Conservation (phyloP, 2,797 vertebrate species). For the Pagetopsis macropterus region DNA sequence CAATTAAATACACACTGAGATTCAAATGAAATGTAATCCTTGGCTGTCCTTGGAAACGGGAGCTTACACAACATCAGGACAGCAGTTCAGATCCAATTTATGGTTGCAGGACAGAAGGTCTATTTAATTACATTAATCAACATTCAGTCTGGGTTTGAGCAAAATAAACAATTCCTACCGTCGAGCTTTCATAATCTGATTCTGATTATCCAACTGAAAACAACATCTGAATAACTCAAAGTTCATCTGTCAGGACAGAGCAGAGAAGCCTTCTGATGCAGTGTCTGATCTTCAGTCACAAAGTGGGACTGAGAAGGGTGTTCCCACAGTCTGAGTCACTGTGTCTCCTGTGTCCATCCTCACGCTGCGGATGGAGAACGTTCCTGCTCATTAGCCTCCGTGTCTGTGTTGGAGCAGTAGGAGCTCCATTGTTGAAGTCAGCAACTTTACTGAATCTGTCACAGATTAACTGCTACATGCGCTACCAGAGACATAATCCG, state of each 20-base stretch:
- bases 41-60: slow-evolving; percentile 57
- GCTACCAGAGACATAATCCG: slow-evolving; percentile 25
- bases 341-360: slow-evolving; percentile 5
- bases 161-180: slow-evolving; percentile 43
- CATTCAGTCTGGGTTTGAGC: slow-evolving; percentile 43
- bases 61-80: slow-evolving; percentile 64
- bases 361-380: slow-evolving; percentile 22
- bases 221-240: slow-evolving; percentile 25
- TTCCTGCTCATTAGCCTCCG: slow-evolving; percentile 29
- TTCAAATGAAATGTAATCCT: slow-evolving; percentile 71
- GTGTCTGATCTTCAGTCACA: background rate
- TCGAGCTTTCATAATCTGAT: slow-evolving; percentile 32
- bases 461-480: slow-evolving; percentile 9
- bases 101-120: slow-evolving; percentile 58
- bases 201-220: slow-evolving; percentile 43
- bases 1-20: slow-evolving; percentile 53
- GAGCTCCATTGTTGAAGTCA: slow-evolving; percentile 24
- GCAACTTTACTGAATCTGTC: slow-evolving; percentile 10
- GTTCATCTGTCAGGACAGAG: background rate
- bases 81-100: slow-evolving; percentile 59
- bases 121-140: slow-evolving; percentile 70
- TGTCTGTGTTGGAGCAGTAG: background rate
- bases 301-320: slow-evolving; percentile 2
- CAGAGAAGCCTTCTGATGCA: background rate
- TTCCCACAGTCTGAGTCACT: background rate